Conservation (phyloP, 1,140 invertebrate species). For the Caenorhabditis tropicalis region DNA sequence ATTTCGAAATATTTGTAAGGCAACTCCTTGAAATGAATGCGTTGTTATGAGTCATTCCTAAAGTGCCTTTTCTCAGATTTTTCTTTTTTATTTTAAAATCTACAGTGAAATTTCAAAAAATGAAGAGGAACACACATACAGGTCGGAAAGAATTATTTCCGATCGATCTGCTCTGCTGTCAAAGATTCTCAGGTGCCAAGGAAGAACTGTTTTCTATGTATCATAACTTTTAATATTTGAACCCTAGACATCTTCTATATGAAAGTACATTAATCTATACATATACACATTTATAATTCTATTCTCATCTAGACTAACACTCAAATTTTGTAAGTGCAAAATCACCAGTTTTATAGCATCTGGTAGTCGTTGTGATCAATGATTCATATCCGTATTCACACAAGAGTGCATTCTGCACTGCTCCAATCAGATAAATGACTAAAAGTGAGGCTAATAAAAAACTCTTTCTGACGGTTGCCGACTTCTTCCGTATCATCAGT, state of each 20-base stretch:
- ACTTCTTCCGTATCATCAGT: slow-evolving; percentile 5
- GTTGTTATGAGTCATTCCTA: too few species aligned
- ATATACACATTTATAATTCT: too few species aligned
- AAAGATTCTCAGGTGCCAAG: too few species aligned
- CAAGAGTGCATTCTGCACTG: not conserved
- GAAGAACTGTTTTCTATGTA: too few species aligned
- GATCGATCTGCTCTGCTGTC: too few species aligned
- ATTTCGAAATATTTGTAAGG: not conserved
- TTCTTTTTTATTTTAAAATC: too few species aligned
- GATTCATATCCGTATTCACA: not conserved
- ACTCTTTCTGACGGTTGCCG: not conserved
- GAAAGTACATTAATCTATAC: not conserved
- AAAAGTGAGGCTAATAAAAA: not conserved
- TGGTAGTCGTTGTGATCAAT: not conserved
- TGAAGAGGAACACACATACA: too few species aligned
- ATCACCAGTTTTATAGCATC: not conserved
- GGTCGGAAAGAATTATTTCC: too few species aligned
- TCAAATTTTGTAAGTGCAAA: not conserved
- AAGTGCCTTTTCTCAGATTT: not conserved
- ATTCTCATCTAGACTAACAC: not conserved
- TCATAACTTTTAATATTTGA: too few species aligned
- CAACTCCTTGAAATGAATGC: not conserved
- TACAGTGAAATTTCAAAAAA: too few species aligned
- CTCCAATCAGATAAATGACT: not conserved
- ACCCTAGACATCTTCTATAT: too few species aligned